Evolutionary conservation across 1,140 invertebrate genomes (phyloP).

Genomic region (Cydia fagiglandana): DNA sequence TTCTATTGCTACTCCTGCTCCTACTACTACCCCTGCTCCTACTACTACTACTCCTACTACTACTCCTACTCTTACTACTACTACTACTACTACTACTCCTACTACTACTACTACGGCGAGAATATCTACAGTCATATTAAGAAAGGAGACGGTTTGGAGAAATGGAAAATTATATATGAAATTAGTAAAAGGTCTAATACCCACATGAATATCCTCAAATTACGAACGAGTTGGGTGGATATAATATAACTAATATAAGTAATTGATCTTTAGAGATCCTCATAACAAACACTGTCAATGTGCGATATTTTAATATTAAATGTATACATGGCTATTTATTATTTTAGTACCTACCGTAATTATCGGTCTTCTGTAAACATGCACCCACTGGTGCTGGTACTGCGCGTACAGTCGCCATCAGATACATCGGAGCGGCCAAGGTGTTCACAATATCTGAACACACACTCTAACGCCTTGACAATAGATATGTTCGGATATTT

Average conservation of each 20-base stretch:
- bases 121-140: background rate
- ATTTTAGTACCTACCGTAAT: too few species aligned
- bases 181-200: background rate
- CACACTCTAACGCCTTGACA: too few species aligned
- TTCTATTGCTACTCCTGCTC: too few species aligned
- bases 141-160: constrained; percentile 3
- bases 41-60: background rate
- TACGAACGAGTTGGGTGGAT: background rate
- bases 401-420: too few species aligned
- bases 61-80: background rate
- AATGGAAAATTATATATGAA: background rate
- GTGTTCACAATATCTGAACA: too few species aligned
- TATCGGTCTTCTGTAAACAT: too few species aligned
- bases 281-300: background rate
- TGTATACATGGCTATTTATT: too few species aligned
- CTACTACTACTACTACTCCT: background rate
- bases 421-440: too few species aligned
- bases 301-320: too few species aligned
- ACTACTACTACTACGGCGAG: background rate
- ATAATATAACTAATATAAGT: background rate
- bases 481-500: too few species aligned
- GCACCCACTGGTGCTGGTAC: too few species aligned
- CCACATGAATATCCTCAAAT: background rate
- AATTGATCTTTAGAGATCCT: background rate
- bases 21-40: background rate